Evolutionary conservation across 2,113 vertebrate genomes (phyloP).

Genomic region (Indicator maculatus): DNA sequence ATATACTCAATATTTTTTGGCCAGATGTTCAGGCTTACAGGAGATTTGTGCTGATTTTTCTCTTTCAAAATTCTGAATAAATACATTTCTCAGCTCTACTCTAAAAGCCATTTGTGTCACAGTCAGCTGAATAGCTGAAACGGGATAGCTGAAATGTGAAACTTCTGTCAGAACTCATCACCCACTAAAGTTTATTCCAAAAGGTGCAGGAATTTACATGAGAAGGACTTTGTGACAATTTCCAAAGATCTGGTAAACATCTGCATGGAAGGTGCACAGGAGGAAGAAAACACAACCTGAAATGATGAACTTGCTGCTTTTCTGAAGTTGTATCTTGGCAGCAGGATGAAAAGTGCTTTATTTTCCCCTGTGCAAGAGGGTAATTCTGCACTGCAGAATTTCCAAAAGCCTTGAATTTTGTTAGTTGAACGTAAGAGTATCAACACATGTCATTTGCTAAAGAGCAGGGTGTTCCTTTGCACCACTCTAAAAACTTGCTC

Average conservation of each 20-base stretch:
- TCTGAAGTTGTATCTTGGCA: background rate
- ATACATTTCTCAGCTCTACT: background rate
- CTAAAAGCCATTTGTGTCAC: background rate
- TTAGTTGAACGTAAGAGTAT: background rate
- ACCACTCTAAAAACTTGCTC: background rate
- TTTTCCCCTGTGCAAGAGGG: background rate
- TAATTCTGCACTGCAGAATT: background rate
- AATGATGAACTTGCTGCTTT: background rate
- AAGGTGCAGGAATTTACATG: background rate
- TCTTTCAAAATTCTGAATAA: background rate
- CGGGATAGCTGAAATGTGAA: background rate
- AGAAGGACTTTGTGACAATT: background rate
- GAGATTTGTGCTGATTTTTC: background rate
- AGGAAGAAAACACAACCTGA: background rate
- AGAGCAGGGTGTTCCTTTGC: background rate
- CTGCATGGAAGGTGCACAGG: background rate
- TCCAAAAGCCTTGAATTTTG: background rate
- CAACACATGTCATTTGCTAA: background rate
- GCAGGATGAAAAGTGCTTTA: background rate
- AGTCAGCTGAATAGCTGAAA: background rate
- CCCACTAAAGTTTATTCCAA: background rate
- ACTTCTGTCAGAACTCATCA: background rate
- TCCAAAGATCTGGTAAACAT: background rate
- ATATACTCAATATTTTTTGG: background rate
- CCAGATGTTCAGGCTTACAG: background rate